phyloP scores from a whole-genome alignment of 2,888 invertebrate genomes.

The Mycalesis mineus region DNA sequence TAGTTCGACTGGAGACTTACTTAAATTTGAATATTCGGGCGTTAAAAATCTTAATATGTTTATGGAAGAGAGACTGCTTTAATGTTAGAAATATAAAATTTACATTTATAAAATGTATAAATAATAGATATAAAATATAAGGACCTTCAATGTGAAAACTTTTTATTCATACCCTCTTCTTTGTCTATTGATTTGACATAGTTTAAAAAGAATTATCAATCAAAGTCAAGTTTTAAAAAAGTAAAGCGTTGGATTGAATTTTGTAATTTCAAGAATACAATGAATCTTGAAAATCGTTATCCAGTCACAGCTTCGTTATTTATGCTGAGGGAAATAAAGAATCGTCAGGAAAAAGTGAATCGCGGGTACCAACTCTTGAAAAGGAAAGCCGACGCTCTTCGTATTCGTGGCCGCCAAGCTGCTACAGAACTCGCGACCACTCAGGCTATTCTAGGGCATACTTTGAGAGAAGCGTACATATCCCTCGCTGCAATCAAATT shows the following conservation, averaged over 20 bases:
- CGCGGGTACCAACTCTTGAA: constrained; percentile 61
- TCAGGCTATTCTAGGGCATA: constrained; percentile 58
- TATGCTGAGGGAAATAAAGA: constrained; percentile 68
- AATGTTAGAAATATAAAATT: constrained; percentile 36
- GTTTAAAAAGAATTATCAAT: neutral
- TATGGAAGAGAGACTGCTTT: constrained; percentile 34
- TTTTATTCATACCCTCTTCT: neutral
- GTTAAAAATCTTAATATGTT: constrained; percentile 14
- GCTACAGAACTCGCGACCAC: constrained; percentile 54
- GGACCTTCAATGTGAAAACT: constrained; percentile 17
- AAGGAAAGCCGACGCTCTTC: constrained; percentile 62
- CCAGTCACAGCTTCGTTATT: constrained; percentile 65
- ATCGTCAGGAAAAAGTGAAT: constrained; percentile 58
- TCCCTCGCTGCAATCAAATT: constrained; percentile 69
- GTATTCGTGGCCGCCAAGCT: constrained; percentile 56
- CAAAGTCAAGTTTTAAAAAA: too few species aligned
- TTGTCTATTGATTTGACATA: neutral
- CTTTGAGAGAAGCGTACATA: constrained; percentile 64
- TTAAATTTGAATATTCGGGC: too few species aligned
- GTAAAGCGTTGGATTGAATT: too few species aligned
- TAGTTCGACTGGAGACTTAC: too few species aligned
- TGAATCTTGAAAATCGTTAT: constrained; percentile 67
- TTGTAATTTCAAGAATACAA: constrained; percentile 32
- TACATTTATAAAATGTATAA: constrained; percentile 67
- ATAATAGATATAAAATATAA: constrained; percentile 24